Percentiles rank a stretch among this genome's conserved stretches.
These are phyloP conservation scores for Oreohelix idahoensis DNA, from an alignment of 1,140 invertebrate genomes.

Conservation along the genomic window DNA sequence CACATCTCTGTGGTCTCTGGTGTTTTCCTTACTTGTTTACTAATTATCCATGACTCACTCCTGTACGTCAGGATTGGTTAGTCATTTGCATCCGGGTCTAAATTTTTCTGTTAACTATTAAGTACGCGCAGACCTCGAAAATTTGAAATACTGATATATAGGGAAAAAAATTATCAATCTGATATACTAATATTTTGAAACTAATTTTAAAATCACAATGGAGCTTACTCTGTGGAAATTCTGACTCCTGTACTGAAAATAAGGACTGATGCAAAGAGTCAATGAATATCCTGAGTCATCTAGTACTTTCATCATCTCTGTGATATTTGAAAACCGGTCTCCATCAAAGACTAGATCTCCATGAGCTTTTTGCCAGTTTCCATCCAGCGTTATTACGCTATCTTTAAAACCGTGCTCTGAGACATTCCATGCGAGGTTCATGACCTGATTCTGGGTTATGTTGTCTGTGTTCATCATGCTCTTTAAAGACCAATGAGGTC, in stretches of 20 bases:
- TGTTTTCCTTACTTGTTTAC: too few relatives aligned
- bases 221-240: not conserved
- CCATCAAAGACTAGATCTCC: conserved; percentile 84
- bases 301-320: conserved; percentile 75
- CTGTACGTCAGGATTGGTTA: too few relatives aligned
- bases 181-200: too few relatives aligned
- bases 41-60: too few relatives aligned
- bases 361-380: conserved; percentile 90
- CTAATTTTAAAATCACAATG: too few relatives aligned
- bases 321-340: conserved; percentile 83
- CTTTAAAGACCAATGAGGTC: conserved; percentile 55
- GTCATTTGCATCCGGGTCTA: too few relatives aligned
- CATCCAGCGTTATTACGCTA: conserved; percentile 90
- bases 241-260: conserved; percentile 21
- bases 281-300: conserved; percentile 75
- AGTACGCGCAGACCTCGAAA: too few relatives aligned
- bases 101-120: too few relatives aligned
- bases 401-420: conserved; percentile 62
- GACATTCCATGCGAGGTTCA: conserved; percentile 73
- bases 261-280: conserved; percentile 7
- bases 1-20: too few relatives aligned
- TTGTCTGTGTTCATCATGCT: conserved; percentile 30
- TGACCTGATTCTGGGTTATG: conserved; percentile 43
- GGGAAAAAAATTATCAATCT: too few relatives aligned
- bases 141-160: too few relatives aligned